Evolutionary conservation across 2,888 invertebrate genomes (phyloP).

Genomic region (Nasonia oneida): DNA sequence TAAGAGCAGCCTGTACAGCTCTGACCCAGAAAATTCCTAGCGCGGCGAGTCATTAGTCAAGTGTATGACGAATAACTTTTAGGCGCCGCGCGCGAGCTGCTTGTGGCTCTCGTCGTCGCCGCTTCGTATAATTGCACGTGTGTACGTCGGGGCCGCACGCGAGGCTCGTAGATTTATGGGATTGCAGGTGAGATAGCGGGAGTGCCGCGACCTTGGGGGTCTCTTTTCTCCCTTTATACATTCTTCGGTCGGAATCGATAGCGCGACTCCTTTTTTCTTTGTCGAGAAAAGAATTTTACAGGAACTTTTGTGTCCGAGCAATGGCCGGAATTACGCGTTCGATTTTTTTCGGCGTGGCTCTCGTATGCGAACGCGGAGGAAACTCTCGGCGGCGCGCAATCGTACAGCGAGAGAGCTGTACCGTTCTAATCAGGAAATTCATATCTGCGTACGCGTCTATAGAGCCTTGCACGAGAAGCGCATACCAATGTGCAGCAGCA

Average conservation of each 20-base stretch:
- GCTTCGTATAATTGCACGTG: background rate
- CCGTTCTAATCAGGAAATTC: slow-evolving; percentile 45
- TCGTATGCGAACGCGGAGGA: too few species aligned
- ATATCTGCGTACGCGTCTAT: slow-evolving; percentile 20
- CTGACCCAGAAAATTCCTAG: slow-evolving; percentile 20
- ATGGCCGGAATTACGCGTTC: too few species aligned
- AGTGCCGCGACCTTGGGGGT: background rate
- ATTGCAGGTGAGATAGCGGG: background rate
- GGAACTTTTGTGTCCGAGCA: too few species aligned
- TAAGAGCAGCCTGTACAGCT: background rate
- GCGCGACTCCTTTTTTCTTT: background rate
- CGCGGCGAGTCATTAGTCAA: background rate
- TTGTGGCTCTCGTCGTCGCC: background rate
- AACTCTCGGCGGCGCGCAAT: too few species aligned
- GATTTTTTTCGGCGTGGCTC: background rate
- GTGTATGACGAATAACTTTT: slow-evolving; percentile 18
- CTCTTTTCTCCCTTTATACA: background rate
- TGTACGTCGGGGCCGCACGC: background rate
- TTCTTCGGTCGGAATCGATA: background rate
- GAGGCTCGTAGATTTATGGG: slow-evolving; percentile 9
- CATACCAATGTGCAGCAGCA: slow-evolving; percentile 18
- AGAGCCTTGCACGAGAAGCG: slow-evolving; percentile 24
- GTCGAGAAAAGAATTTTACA: too few species aligned
- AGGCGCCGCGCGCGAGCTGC: background rate
- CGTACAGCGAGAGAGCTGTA: background rate